Evolutionary conservation across 2,797 vertebrate species (phyloP).

Genomic region (Acrocephalus scirpaceus): DNA sequence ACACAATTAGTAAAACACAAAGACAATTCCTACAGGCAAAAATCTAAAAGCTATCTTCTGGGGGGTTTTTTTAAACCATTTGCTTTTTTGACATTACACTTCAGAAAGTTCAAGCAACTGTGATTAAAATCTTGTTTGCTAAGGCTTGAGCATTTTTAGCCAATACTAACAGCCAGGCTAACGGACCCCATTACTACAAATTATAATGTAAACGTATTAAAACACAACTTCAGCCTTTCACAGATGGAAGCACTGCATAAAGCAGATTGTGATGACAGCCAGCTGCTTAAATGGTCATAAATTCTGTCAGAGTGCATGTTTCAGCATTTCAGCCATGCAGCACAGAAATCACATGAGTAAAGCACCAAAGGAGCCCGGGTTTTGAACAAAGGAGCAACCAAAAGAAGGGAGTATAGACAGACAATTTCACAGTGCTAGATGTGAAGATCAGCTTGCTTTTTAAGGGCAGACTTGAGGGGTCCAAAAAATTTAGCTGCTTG

Average conservation of each 20-base stretch:
- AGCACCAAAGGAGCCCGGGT: not conserved
- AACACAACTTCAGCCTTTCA: not conserved
- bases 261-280: constrained; percentile 39
- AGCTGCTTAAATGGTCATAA: not conserved
- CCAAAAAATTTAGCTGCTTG: not conserved
- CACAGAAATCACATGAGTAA: not conserved
- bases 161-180: not conserved
- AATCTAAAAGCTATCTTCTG: not conserved
- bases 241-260: constrained; percentile 39
- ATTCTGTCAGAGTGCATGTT: constrained; percentile 17
- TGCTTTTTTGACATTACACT: not conserved
- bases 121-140: not conserved
- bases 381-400: not conserved
- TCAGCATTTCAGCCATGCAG: not conserved
- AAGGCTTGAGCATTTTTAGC: not conserved
- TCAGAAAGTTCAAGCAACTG: not conserved
- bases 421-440: not conserved
- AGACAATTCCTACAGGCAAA: not conserved
- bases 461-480: not conserved
- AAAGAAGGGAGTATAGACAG: not conserved
- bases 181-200: not conserved
- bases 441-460: not conserved
- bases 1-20: not conserved
- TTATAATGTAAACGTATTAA: not conserved
- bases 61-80: not conserved